Evolutionary conservation across 2,888 invertebrate genomes (phyloP).

Genomic region (Dasysyrphus tricinctus): DNA sequence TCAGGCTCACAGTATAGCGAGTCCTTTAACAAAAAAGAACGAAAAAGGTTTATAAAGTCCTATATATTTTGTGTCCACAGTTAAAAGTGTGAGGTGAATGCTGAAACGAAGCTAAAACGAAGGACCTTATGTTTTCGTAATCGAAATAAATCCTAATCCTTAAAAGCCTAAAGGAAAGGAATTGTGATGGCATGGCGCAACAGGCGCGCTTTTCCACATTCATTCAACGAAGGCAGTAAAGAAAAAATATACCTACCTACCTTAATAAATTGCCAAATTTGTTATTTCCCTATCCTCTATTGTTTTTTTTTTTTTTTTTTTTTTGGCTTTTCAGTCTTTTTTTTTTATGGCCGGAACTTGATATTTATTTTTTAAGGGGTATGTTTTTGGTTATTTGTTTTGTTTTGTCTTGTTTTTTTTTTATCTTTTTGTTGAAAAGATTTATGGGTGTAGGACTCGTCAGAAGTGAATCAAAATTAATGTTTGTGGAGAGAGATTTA

Average conservation of each 20-base stretch:
- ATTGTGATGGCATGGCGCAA: constrained; percentile 57
- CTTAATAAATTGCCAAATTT: constrained; percentile 67
- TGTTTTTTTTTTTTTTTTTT: constrained; percentile 61
- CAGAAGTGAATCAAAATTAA: constrained; percentile 26
- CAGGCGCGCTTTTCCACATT: constrained; percentile 48
- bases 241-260: constrained; percentile 1
- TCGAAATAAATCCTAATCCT: constrained; percentile 63
- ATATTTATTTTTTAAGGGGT: constrained; percentile 42
- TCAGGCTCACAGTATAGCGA: background rate
- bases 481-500: constrained; percentile 17
- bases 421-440: background rate
- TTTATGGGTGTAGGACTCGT: background rate
- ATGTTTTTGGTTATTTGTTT: background rate
- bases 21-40: constrained; percentile 3
- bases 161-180: constrained; percentile 10
- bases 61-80: constrained; percentile 28
- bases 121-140: constrained; percentile 51
- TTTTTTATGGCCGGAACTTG: constrained; percentile 30
- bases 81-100: constrained; percentile 12
- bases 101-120: constrained; percentile 5
- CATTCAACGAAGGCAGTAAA: background rate
- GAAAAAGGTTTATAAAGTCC: background rate
- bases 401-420: background rate
- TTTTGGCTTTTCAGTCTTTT: constrained; percentile 15
- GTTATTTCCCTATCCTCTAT: constrained; percentile 43